Evolutionary conservation across 1,140 invertebrate genomes (phyloP), one percentile per base, ranked within the genome.

Genomic region (Habropoda laboriosa): DNA sequence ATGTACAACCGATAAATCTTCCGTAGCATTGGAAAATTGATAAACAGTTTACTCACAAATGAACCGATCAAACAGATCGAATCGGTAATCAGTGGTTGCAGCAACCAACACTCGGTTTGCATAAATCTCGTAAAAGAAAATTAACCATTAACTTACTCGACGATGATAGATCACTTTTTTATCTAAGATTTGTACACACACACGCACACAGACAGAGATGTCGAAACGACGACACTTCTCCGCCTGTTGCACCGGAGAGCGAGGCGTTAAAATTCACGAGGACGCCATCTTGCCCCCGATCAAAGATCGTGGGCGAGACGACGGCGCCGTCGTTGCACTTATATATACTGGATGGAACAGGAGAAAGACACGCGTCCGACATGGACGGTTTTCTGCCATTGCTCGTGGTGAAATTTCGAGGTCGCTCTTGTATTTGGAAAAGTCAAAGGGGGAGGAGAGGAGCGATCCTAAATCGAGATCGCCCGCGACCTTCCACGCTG

Each of bases 391-490:
- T 61, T n/a, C 21, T 42, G 38, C n/a, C 38, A 42, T 63, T n/a
- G 61, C 24, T 63, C 35, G 61, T 18, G 30, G 58, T 35, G 24
- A 63, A 63, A 42, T 27, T 8, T 10, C 61, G 30, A 49, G 45
- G 27, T 35, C 45, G 42, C 24, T 24, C 5, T 21, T 47, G 21
- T 27, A 67, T 67, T 18, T 21, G 42, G 30, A 49, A 35, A 67
- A 49, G 6, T 27, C 35, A 63, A 8, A 1, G n/a, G 12, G n/a
- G n/a, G 13, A 8, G 18, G 35, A 24, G 24, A n/a, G n/a, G n/a
- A n/a, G n/a, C n/a, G n/a, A 67, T 67, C 45, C 12, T 67, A 67
- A 67, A 67, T 67, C 18, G 64, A 67, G 64, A 67, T 35, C 45
- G 30, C n/a, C n/a, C 1, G 18, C 27, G 64, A 16, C 64, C 64